phyloP scores from a whole-genome alignment of 35 echinoderm and acorn worm species.

The Apostichopus californicus region DNA sequence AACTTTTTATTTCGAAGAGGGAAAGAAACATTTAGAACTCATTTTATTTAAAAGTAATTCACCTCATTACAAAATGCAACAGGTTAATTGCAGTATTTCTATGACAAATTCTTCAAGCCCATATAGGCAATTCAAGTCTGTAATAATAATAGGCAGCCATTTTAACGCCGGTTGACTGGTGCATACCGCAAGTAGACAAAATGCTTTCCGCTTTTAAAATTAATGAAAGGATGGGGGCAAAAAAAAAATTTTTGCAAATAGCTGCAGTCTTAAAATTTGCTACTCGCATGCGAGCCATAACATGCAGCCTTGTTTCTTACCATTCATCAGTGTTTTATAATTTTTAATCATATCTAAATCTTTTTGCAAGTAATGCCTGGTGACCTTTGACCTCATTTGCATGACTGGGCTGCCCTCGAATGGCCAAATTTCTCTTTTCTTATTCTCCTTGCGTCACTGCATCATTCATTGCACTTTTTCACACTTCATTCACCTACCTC shows the following conservation, averaged over 20 bases:
- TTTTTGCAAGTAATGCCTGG: background rate
- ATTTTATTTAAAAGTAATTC: no score
- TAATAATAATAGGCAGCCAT: background rate
- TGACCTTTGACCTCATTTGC: constrained; percentile 24
- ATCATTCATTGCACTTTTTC: constrained; percentile 33
- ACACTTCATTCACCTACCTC: background rate
- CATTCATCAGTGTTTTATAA: background rate
- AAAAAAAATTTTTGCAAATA: background rate
- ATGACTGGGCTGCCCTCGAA: constrained; percentile 10
- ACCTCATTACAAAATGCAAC: no score
- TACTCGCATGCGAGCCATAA: constrained; percentile 6
- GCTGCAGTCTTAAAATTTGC: background rate
- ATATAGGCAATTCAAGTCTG: background rate
- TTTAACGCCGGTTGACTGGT: background rate
- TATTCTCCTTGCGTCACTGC: constrained; percentile 5
- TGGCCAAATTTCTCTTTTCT: background rate
- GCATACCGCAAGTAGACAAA: background rate
- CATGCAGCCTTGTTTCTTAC: background rate
- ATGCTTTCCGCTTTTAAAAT: background rate
- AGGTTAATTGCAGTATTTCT: no score
- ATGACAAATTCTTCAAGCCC: no score
- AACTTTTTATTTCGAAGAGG: no score
- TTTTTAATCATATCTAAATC: constrained; percentile 1
- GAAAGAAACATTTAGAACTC: no score
- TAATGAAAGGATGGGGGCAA: background rate